Base-by-base conservation (phyloP, 2,113 vertebrate genomes). In the Rhegmatorhina hoffmannsi region DNA sequence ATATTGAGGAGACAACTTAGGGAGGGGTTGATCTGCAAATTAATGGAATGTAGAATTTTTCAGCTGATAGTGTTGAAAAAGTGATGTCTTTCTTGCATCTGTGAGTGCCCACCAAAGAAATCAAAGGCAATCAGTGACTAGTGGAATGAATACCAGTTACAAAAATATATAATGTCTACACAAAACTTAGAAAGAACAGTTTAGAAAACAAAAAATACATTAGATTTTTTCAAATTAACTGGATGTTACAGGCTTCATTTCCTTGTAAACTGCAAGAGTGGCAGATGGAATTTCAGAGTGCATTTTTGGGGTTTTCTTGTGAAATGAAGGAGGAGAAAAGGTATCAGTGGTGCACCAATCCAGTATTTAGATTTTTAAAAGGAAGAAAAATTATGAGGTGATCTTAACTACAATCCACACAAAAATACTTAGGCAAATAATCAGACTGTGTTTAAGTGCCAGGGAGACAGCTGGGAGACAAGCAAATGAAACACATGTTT, bases 401-500 rank as follows among this genome's bases (percentile, higher is more conserved):
- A 60, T 9, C 23, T 80, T 83, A 84, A 73, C 38, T 77, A 29
- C 50, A 85, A 15, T 49, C 66, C 47, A 74, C 56, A 75, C 89
- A 85, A 85, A 83, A 92, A 83, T 79, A 92, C 55, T 88, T 67
- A 76, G 0, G 4, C 13, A 92, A 69, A 52, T 84, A 76, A 75
- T 73, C 87, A 92, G 87, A 33, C 77, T 84, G 1, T 69, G 26
- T 76, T 80, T 89, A 84, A 89, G 33, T 84, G 60, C 63, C 69
- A 52, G 63, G 14, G 87, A 59, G 72, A 60, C 92, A 94, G 50
- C 44, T 43, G 55, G 59, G 84, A 91, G 92, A 91, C 76, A 79
- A 92, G 80, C 53, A 91, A 95, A 94, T 91, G 76, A 89, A 95
- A 73, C 76, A 66, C 60, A 25, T 75, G n/a, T 84, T 92, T 96